A percentile compares a stretch with the other conserved stretches of the same genome.
Conservation (phyloP, 2,113 vertebrate genomes). For the Microcebus ravelobensis region DNA sequence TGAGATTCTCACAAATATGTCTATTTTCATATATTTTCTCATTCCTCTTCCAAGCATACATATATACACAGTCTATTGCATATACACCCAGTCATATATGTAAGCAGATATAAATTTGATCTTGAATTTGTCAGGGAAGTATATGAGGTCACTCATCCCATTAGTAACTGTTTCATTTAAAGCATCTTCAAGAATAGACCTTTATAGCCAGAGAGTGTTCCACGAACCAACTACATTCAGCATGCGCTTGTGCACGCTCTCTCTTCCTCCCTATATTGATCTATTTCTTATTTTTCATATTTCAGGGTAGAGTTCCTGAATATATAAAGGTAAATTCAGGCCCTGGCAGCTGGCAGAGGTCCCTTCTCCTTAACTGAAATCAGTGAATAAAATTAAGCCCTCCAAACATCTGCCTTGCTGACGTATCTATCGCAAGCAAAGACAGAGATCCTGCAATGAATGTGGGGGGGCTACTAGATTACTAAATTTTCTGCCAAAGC, state of each 20-base stretch:
- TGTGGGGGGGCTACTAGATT: background rate
- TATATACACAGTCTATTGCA: background rate
- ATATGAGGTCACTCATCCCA: background rate
- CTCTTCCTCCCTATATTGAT: background rate
- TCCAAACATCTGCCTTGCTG: constrained; percentile 57
- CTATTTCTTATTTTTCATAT: background rate
- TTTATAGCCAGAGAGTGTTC: background rate
- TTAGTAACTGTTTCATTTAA: background rate
- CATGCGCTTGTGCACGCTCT: background rate
- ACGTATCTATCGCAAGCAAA: background rate
- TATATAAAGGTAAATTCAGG: constrained; percentile 54
- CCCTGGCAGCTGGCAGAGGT: constrained; percentile 33
- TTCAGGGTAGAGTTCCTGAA: constrained; percentile 10
- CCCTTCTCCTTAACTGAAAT: constrained; percentile 57
- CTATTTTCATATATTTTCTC: background rate
- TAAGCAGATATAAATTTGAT: background rate
- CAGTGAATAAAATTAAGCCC: constrained; percentile 64
- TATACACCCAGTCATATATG: background rate
- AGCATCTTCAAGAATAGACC: background rate
- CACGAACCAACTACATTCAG: background rate
- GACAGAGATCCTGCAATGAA: background rate
- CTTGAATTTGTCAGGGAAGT: background rate
- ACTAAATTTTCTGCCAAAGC: constrained; percentile 15
- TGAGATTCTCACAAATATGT: constrained; percentile 7
- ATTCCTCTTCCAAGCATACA: background rate